Conservation (phyloP, 2,888 invertebrate genomes). For the Chaetoderma sp. region DNA sequence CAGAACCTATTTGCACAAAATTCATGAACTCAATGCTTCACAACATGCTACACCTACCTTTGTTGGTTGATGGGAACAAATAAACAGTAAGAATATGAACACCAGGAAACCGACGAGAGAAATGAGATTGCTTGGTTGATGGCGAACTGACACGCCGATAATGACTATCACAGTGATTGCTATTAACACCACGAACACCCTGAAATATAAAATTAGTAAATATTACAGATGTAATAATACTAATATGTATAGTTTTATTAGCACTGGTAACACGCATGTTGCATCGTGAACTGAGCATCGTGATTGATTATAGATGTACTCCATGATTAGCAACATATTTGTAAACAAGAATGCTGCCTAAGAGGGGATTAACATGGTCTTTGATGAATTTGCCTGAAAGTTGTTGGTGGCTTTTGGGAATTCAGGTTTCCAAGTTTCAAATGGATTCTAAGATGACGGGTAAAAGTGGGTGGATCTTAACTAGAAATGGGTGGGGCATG, state of each 20-base stretch:
- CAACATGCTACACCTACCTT: conserved; percentile 38
- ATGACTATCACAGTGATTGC: conserved; percentile 74
- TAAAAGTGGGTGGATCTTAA: no score
- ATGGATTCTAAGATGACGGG: no score
- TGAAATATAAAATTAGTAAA: conserved; percentile 26
- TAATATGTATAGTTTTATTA: not conserved
- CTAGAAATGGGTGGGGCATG: no score
- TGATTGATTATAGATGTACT: no score
- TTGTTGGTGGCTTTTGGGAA: no score
- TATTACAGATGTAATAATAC: not conserved
- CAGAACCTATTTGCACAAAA: conserved; percentile 9
- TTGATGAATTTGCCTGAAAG: no score
- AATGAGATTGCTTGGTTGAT: conserved; percentile 75
- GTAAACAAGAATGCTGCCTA: no score
- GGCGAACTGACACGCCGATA: conserved; percentile 74
- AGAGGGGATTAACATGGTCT: no score
- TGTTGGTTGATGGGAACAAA: conserved; percentile 69
- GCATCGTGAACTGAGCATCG: no score
- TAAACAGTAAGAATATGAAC: conserved; percentile 76
- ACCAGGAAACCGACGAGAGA: conserved; percentile 78
- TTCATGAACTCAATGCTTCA: conserved; percentile 15
- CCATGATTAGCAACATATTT: no score
- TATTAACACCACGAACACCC: conserved; percentile 69
- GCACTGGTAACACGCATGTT: no score
- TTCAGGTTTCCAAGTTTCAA: no score